Conservation (phyloP, 1,140 invertebrate genomes). For the Acromyrmex charruanus region DNA sequence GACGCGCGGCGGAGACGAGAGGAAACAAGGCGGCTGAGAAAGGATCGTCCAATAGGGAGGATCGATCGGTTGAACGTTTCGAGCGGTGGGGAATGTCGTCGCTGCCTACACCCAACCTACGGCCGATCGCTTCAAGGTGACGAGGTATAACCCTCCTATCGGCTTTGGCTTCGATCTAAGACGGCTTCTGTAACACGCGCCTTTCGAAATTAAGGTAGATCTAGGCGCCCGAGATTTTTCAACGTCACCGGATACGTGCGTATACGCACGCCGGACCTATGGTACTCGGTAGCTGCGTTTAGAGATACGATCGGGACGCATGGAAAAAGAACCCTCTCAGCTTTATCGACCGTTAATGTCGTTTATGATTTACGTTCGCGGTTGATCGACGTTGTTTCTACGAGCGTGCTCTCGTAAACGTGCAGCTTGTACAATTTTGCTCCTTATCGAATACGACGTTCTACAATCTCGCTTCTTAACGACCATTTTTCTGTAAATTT, state of each 20-base stretch:
- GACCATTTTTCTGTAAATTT: slow-evolving; percentile 31
- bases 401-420: slow-evolving; percentile 32
- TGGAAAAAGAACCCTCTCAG: slow-evolving; percentile 37
- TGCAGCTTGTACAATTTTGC: neutral
- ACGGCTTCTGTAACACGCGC: slow-evolving; percentile 43
- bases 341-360: slow-evolving; percentile 56
- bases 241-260: slow-evolving; percentile 3
- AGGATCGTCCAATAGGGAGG: slow-evolving; percentile 72
- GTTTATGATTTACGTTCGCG: slow-evolving; percentile 53
- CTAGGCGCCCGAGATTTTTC: slow-evolving; percentile 44
- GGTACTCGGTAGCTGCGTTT: slow-evolving; percentile 32
- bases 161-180: slow-evolving; percentile 26
- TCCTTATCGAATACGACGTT: slow-evolving; percentile 24
- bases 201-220: slow-evolving; percentile 59
- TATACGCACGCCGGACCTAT: neutral
- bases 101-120: slow-evolving; percentile 75
- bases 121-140: slow-evolving; percentile 73
- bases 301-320: slow-evolving; percentile 46
- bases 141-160: slow-evolving; percentile 61
- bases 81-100: slow-evolving; percentile 61
- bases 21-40: slow-evolving; percentile 21
- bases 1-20: slow-evolving; percentile 32
- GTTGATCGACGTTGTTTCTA: slow-evolving; percentile 33
- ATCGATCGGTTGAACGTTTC: slow-evolving; percentile 47
- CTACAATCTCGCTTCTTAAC: neutral